A percentile compares a stretch with the other conserved stretches of the same genome.
Evolutionary conservation across 2,797 vertebrate genomes (phyloP).

Genomic region (Onychomys arenicola): DNA sequence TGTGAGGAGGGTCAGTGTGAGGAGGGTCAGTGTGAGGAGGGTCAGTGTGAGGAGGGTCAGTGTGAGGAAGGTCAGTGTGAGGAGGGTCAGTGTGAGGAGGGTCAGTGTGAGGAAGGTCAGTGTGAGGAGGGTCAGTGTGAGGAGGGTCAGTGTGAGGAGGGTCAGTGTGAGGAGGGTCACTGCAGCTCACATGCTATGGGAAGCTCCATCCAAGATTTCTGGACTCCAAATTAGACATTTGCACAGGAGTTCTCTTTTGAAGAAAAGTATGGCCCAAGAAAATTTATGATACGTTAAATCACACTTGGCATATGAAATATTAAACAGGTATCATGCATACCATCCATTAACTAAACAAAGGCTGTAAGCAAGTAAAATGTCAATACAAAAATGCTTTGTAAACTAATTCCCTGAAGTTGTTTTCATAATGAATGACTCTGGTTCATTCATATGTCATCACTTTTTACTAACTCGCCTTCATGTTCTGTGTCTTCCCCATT

Average conservation of each 20-base stretch:
- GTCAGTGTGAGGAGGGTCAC: background rate
- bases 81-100: background rate
- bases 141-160: no score
- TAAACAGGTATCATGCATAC: constrained; percentile 29
- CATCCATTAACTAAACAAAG: constrained; percentile 57
- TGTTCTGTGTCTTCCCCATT: background rate
- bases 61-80: no score
- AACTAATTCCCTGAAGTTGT: constrained; percentile 23
- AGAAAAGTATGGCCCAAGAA: background rate
- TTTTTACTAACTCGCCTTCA: background rate
- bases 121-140: no score
- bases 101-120: no score
- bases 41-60: background rate
- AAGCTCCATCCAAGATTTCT: background rate
- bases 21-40: no score
- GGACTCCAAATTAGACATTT: background rate
- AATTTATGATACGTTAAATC: constrained; percentile 56
- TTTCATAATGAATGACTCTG: constrained; percentile 60
- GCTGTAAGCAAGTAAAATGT: constrained; percentile 2
- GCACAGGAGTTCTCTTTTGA: constrained; percentile 10
- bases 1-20: background rate
- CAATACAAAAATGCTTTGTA: constrained; percentile 49
- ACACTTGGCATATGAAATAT: constrained; percentile 32
- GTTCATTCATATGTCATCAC: background rate
- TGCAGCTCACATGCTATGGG: background rate